Conservation (phyloP, 1,140 invertebrate genomes). For the Drosophila pruinosa region DNA sequence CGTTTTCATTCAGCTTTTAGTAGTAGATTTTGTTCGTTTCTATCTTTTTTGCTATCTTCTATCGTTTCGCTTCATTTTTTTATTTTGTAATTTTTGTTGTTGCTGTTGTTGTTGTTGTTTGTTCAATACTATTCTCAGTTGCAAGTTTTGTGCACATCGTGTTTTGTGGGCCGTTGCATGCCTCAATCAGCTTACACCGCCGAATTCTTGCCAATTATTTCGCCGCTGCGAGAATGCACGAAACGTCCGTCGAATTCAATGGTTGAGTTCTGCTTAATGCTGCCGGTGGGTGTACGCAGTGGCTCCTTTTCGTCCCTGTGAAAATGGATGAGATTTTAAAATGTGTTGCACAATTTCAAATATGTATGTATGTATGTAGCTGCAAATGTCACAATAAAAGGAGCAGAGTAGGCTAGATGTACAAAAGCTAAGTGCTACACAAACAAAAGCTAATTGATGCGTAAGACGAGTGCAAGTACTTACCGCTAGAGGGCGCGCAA, state of each 20-base stretch:
- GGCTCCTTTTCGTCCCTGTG: slow-evolving; percentile 92
- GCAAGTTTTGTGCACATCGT: slow-evolving; percentile 43
- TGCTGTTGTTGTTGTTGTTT: background rate
- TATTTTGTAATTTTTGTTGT: background rate
- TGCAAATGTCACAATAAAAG: background rate
- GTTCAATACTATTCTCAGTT: slow-evolving; percentile 47
- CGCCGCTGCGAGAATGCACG: slow-evolving; percentile 90
- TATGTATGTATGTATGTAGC: too few relatives aligned
- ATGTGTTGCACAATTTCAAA: background rate
- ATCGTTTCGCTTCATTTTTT: background rate
- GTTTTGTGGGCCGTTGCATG: background rate
- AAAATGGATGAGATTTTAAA: background rate
- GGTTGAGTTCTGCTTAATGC: slow-evolving; percentile 89
- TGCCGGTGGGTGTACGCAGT: slow-evolving; percentile 87
- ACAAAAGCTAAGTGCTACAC: background rate
- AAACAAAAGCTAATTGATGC: slow-evolving; percentile 16
- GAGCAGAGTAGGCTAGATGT: background rate
- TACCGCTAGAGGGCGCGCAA: background rate
- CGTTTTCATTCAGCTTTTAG: background rate
- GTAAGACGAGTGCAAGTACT: background rate
- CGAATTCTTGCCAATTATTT: slow-evolving; percentile 92
- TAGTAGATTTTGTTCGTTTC: background rate
- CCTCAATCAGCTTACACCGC: slow-evolving; percentile 86
- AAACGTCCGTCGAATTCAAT: slow-evolving; percentile 91
- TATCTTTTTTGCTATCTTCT: slow-evolving; percentile 2